phyloP scores from a whole-genome alignment of 2,797 vertebrate species.

The Ficedula albicollis region DNA sequence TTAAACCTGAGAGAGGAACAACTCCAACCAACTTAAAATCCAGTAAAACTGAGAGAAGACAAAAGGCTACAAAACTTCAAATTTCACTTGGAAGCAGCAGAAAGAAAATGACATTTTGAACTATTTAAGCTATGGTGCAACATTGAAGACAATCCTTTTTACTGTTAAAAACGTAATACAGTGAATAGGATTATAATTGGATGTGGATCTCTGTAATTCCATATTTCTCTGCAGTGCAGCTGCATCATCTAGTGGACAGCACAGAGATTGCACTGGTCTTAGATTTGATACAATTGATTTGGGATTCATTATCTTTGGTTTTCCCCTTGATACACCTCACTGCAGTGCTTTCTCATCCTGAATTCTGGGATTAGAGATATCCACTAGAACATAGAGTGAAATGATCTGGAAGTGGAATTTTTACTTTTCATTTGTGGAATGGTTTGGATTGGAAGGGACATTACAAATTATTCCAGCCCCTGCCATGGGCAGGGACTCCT shows the following conservation, averaged over 20 bases:
- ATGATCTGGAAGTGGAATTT: background rate
- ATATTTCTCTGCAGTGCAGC: background rate
- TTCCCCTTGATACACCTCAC: background rate
- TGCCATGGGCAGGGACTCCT: background rate
- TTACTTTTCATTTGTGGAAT: background rate
- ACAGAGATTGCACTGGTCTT: background rate
- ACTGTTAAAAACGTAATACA: background rate
- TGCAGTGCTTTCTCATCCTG: background rate
- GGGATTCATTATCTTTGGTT: background rate
- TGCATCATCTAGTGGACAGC: constrained; percentile 58
- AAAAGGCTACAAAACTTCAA: background rate
- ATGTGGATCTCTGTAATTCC: background rate
- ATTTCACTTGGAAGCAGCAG: background rate
- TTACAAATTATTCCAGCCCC: background rate
- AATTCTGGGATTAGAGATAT: background rate
- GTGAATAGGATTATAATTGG: background rate
- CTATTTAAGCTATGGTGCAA: fast-evolving
- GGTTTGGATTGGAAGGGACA: background rate
- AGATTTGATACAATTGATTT: background rate
- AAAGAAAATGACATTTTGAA: background rate
- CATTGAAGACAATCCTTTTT: background rate
- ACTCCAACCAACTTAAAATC: background rate
- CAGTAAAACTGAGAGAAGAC: background rate
- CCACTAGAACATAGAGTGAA: background rate
- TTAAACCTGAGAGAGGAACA: background rate